Percentiles rank a stretch among this genome's conserved stretches.
phyloP scores from a whole-genome alignment of 2,888 invertebrate species.

The Zonitis immaculata region DNA sequence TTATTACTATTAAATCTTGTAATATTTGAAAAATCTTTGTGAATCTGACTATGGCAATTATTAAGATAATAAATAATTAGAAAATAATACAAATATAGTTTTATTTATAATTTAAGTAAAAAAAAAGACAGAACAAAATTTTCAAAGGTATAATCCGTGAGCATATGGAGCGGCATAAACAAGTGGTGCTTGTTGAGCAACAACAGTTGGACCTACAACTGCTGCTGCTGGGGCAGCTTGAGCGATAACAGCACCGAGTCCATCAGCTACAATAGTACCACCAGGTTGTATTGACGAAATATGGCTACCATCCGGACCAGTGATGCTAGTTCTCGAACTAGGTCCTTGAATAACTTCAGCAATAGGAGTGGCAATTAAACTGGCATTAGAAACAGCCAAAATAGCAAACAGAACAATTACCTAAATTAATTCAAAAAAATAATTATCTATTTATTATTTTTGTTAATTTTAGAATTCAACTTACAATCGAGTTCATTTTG shows the following conservation, averaged over 20 bases:
- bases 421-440: no score
- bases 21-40: no score
- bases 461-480: no score
- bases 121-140: neutral
- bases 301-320: neutral
- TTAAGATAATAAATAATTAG: neutral
- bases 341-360: slow-evolving; percentile 30
- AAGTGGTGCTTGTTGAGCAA: slow-evolving; percentile 14
- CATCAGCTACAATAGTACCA: neutral
- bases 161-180: slow-evolving; percentile 8
- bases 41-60: no score
- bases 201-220: neutral
- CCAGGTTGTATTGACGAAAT: neutral
- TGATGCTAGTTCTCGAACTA: slow-evolving; percentile 25
- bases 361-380: slow-evolving; percentile 18
- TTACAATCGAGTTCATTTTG: slow-evolving; percentile 28
- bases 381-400: slow-evolving; percentile 25
- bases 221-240: slow-evolving; percentile 4
- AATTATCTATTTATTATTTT: no score
- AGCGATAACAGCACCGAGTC: slow-evolving; percentile 8
- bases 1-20: neutral
- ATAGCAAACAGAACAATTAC: slow-evolving; percentile 22
- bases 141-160: neutral
- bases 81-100: no score
- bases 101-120: neutral